Percentiles rank a stretch among this genome's conserved stretches.
These are phyloP conservation scores for Lipophrys pholis DNA, from an alignment of 2,113 vertebrate species.

Conservation along the genomic window DNA sequence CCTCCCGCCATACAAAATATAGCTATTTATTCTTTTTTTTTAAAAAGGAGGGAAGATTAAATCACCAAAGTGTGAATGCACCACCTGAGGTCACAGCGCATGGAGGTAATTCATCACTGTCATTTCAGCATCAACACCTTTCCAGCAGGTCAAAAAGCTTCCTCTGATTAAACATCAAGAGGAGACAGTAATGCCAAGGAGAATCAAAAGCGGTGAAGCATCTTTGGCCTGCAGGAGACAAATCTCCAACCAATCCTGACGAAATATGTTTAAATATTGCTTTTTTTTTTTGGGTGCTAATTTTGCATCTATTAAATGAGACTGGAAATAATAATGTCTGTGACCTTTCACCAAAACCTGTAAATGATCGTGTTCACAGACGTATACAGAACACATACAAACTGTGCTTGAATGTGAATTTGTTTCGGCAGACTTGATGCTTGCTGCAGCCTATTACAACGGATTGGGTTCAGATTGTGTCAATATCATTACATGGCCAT, in stretches of 20 bases:
- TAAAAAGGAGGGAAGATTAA: conserved; percentile 42
- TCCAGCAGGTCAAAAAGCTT: conserved; percentile 55
- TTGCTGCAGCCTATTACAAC: background rate
- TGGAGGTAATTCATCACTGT: conserved; percentile 77
- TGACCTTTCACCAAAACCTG: too few species aligned
- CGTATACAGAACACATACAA: too few species aligned
- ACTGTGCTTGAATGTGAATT: background rate
- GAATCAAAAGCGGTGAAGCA: conserved; percentile 47
- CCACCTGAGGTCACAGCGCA: conserved; percentile 64
- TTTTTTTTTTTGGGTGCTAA: background rate
- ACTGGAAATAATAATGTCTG: background rate
- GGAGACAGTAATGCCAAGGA: conserved; percentile 46
- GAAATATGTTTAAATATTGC: conserved; percentile 25
- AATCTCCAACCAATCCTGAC: conserved; percentile 20
- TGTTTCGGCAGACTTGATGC: background rate
- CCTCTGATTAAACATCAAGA: conserved; percentile 67
- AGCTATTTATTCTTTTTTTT: background rate
- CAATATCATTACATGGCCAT: background rate
- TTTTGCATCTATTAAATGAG: background rate
- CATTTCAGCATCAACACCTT: conserved; percentile 71
- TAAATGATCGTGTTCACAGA: too few species aligned
- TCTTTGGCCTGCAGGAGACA: conserved; percentile 45
- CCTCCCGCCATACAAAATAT: conserved; percentile 48
- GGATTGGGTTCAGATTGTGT: background rate
- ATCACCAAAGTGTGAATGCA: conserved; percentile 58